Base-by-base conservation (phyloP, 2,888 invertebrate species). In the Hydropsyche betteni region DNA sequence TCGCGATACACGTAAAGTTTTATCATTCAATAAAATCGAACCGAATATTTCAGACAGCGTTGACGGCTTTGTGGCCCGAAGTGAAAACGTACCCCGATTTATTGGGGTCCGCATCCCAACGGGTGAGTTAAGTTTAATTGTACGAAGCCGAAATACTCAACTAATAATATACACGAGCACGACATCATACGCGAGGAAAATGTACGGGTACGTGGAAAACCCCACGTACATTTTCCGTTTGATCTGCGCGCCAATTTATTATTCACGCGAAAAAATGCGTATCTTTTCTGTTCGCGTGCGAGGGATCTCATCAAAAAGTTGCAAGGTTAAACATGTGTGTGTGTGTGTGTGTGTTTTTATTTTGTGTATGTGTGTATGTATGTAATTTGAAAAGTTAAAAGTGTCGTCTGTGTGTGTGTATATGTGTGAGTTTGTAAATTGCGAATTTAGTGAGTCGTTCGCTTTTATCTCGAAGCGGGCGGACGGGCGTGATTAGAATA, bases 81-180 rank as follows among this genome's bases (percentile, higher is more conserved):
- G 64, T 64, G 64, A 33, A n/a, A 64, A 64, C 36, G 64, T 64
- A 8, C 55, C 4, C 36, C 64, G 36, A 64, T 64, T 64, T 64
- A 64, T 64, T 64, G 64, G 34, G 36, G 34, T 36, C 34, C 64
- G 64, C 12, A 64, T 64, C 64, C 64, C 64, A n/a, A 10, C n/a
- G 64, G 64, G 36, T 6, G 36, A 24, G 64, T 64, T 64, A 24
- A 34, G 34, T 64, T 64, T 64, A 64, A 64, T 64, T 64, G 64
- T 34, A 64, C n/a, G 34, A 33, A 64, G 34, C 36, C 64, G 64
- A 64, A 44, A 12, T 1, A n/a, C 34, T 4, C 34, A 64, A 12
- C 34, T 64, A 64, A 6, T n/a, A 33, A 61, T 33, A 24, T 61
- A 10, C 51, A 10, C 51, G 51, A 4, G 61, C 24, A 61, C 12